Evolutionary conservation across 2,113 vertebrate species (phyloP).

Genomic region (Syngnathus floridae): DNA sequence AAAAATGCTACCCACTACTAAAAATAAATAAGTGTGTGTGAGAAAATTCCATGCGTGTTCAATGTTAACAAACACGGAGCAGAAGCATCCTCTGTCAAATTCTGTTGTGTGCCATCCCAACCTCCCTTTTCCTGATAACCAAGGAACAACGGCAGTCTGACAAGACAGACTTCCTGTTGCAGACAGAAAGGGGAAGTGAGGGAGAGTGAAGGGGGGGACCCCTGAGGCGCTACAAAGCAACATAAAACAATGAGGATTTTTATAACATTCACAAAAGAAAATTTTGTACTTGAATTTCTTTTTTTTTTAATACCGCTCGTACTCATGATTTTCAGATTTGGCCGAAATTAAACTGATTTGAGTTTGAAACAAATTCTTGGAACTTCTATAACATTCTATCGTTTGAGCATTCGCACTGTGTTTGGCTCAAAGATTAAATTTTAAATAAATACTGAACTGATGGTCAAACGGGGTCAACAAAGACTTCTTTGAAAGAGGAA

Average conservation of each 20-base stretch:
- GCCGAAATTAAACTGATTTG: too few species aligned
- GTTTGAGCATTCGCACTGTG: too few species aligned
- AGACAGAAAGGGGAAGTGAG: constrained; percentile 51
- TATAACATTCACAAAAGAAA: background rate
- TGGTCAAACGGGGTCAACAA: too few species aligned
- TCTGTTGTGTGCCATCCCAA: constrained; percentile 18
- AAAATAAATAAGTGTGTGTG: constrained; percentile 35
- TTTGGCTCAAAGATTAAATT: too few species aligned
- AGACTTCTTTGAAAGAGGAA: too few species aligned
- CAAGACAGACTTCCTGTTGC: constrained; percentile 41
- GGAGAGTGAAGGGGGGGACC: constrained; percentile 30
- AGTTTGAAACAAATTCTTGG: too few species aligned
- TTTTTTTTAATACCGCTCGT: background rate
- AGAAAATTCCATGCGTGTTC: constrained; percentile 19
- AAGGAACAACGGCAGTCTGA: constrained; percentile 21
- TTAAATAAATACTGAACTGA: too few species aligned
- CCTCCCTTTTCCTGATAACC: constrained; percentile 18
- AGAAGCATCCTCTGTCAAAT: constrained; percentile 5
- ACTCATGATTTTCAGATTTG: too few species aligned
- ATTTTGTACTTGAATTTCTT: background rate
- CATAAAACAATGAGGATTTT: constrained; percentile 22
- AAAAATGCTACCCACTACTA: constrained; percentile 37
- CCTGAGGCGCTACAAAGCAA: constrained; percentile 21
- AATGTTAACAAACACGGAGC: background rate
- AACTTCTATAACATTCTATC: too few species aligned